Base-by-base conservation (phyloP, 2,888 invertebrate species). In the Eucera pruinosa region DNA sequence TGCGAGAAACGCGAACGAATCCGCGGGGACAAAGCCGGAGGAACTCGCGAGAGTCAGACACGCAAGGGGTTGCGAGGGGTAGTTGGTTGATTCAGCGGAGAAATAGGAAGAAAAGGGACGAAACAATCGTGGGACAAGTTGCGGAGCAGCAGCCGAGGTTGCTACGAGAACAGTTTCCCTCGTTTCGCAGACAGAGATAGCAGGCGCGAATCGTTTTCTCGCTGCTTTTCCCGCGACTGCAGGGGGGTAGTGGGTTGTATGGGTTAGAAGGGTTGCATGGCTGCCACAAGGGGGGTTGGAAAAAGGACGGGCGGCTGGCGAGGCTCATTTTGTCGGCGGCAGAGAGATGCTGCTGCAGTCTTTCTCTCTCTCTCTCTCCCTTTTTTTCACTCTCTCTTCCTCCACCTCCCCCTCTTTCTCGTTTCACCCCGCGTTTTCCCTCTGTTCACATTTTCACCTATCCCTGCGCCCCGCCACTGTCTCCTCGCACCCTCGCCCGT, bases 311-410 rank as follows among this genome's bases (percentile, higher is more conserved):
- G 74, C 83, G 85, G 86, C 78, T 86, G 88, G 86, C 87, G 91
- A 91, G 89, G 91, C 91, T 91, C 91, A 91, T 91, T 91, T 92
- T 91, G 91, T 90, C 89, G 91, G 91, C 89, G 82, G 87, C 80
- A 86, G 87, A 89, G 87, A 87, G n/a, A n/a, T n/a, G n/a, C n/a
- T 86, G 85, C 81, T 78, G 86, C 81, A 78, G 81, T 67, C 74
- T n/a, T 76, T 78, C 76, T 69, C 50, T n/a, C 13, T 61, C 30
- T 11, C 20, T 33, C 45, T 45, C 6, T 43, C 25, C 43, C 45
- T 39, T 50, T 48, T 39, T 27, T 43, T 33, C 3, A 11, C 36
- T 15, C n/a, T 50, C 30, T 61, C 13, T 39, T 41, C 65, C 23
- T 11, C 43, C 57, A 15, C 55, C 60, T 65, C 45, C 23, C 47